Evolutionary conservation across 2,888 invertebrate genomes (phyloP).

Genomic region (Cyrtodaria siliqua): DNA sequence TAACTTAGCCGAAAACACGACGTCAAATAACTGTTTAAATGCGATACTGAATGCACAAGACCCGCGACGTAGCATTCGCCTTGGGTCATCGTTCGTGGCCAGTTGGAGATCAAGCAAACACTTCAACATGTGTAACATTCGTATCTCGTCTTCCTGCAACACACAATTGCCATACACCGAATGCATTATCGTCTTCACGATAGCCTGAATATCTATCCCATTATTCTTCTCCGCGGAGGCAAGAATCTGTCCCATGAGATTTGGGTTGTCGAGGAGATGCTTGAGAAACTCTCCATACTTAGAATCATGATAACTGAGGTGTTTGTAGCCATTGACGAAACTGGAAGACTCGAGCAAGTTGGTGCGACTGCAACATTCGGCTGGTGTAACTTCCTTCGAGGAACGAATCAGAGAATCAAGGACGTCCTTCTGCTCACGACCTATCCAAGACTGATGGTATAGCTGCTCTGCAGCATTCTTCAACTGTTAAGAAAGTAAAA

Average conservation of each 20-base stretch:
- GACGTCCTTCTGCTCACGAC: slow-evolving; percentile 90
- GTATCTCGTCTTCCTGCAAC: slow-evolving; percentile 91
- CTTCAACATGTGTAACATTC: slow-evolving; percentile 83
- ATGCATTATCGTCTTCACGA: slow-evolving; percentile 71
- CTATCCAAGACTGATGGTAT: slow-evolving; percentile 94
- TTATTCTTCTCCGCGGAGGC: slow-evolving; percentile 87
- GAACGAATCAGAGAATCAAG: slow-evolving; percentile 91
- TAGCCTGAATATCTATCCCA: slow-evolving; percentile 62
- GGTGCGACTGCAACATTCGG: slow-evolving; percentile 89
- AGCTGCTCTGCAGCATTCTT: slow-evolving; percentile 88
- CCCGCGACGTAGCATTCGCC: slow-evolving; percentile 91
- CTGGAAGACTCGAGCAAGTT: slow-evolving; percentile 88
- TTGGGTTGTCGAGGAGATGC: slow-evolving; percentile 90
- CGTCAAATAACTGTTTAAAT: slow-evolving; percentile 95
- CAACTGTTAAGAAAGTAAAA: slow-evolving; percentile 71
- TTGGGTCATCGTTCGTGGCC: slow-evolving; percentile 89
- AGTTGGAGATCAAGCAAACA: slow-evolving; percentile 91
- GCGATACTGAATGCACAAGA: slow-evolving; percentile 95
- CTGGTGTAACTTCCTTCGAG: slow-evolving; percentile 91
- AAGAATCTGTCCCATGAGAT: slow-evolving; percentile 90
- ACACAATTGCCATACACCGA: slow-evolving; percentile 90
- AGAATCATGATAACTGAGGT: slow-evolving; percentile 92
- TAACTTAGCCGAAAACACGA: slow-evolving; percentile 95
- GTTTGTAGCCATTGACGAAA: slow-evolving; percentile 89
- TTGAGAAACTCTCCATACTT: slow-evolving; percentile 91